phyloP scores from a whole-genome alignment of 1,140 invertebrate genomes.

The Asobara japonica region DNA sequence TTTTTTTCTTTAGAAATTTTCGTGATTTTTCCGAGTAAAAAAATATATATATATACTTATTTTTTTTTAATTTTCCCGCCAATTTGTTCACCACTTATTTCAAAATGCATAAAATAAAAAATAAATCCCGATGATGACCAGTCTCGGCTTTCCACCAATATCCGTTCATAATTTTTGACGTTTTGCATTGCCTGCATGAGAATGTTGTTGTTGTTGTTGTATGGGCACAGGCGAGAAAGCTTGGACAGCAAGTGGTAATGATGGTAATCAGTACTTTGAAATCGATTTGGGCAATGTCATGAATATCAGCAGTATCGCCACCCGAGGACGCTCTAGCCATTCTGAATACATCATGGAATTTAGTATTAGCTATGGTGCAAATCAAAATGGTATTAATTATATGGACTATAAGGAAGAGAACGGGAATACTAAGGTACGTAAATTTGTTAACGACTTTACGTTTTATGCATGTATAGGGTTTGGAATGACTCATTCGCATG shows the following conservation, averaged over 20 bases:
- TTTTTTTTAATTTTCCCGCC: too few species aligned
- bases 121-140: too few species aligned
- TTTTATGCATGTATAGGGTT: neutral
- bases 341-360: conserved; percentile 94
- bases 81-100: too few species aligned
- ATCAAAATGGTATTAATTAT: conserved; percentile 89
- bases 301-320: conserved; percentile 89
- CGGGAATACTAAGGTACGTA: conserved; percentile 83
- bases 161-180: neutral
- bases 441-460: conserved; percentile 1
- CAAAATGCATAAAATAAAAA: too few species aligned
- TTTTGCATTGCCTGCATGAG: conserved; percentile 62
- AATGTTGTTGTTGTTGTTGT: conserved; percentile 55
- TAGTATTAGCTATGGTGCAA: conserved; percentile 90
- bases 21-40: too few species aligned
- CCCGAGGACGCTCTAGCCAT: conserved; percentile 87
- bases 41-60: too few species aligned
- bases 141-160: too few species aligned
- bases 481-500: neutral
- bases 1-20: too few species aligned
- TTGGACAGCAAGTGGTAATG: conserved; percentile 91
- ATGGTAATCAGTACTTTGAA: conserved; percentile 90
- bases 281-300: conserved; percentile 88
- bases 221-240: conserved; percentile 81
- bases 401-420: conserved; percentile 85